phyloP scores from a whole-genome alignment of 2,888 invertebrate species.

The Capitulum mitella region DNA sequence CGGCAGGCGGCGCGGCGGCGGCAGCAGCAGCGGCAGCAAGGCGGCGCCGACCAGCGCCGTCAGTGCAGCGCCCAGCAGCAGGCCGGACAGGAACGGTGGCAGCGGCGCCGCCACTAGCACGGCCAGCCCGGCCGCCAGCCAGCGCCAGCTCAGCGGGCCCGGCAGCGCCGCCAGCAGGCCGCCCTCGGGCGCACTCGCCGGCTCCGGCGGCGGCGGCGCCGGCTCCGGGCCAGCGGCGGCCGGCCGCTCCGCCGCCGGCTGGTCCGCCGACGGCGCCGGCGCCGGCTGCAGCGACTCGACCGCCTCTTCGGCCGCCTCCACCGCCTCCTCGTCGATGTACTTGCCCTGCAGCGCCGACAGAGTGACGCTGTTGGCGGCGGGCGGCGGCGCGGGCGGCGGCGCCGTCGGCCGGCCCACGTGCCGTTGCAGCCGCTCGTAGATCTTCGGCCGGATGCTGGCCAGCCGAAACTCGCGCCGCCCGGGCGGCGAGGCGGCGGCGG shows the following conservation, averaged over 20 bases:
- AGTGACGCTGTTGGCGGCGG: not conserved
- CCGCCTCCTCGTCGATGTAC: constrained; percentile 16
- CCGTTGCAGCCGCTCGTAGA: constrained; percentile 15
- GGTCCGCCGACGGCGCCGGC: not conserved
- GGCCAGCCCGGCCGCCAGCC: not conserved
- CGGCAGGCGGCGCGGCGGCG: not conserved
- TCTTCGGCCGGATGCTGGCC: constrained; percentile 9
- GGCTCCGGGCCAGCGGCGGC: not conserved
- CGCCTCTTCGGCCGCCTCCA: not conserved
- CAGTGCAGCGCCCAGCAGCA: constrained; percentile 49
- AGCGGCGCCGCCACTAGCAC: constrained; percentile 40
- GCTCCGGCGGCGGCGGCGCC: too few species aligned
- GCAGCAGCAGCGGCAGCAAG: not conserved
- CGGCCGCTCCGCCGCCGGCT: not conserved
- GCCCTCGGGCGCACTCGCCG: not conserved
- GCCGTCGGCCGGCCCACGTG: not conserved
- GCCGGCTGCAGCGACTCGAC: not conserved
- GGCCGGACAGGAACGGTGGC: constrained; percentile 47
- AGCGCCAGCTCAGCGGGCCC: not conserved
- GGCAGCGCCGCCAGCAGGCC: not conserved
- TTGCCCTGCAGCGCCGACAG: constrained; percentile 12
- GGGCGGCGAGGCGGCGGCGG: too few species aligned
- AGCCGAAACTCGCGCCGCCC: not conserved
- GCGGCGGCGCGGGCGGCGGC: not conserved
- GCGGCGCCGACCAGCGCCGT: constrained; percentile 46